Conservation (phyloP, 2,888 invertebrate species). For the Heliconius hortense region DNA sequence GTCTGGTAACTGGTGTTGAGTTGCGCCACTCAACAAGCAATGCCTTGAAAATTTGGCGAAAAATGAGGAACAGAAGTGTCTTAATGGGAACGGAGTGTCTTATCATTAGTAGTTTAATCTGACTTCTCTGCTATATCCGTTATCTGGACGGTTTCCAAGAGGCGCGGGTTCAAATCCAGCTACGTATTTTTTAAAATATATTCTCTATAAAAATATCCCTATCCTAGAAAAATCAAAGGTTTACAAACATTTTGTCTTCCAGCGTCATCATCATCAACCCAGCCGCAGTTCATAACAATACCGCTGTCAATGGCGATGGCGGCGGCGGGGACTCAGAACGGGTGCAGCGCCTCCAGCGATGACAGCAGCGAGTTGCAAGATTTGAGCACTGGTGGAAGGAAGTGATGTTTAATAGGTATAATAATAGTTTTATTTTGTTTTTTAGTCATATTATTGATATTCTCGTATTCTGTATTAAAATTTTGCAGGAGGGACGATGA, state of each 20-base stretch:
- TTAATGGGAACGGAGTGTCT: background rate
- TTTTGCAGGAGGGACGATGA: too few species aligned
- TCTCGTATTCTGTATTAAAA: too few species aligned
- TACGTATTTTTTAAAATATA: too few species aligned
- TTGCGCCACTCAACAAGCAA: too few species aligned
- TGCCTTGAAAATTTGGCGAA: too few species aligned
- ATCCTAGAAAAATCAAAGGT: too few species aligned
- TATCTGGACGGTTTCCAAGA: background rate
- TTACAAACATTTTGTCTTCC: background rate
- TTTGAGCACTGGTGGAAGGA: slow-evolving; percentile 72
- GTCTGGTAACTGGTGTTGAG: too few species aligned
- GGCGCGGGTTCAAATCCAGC: too few species aligned
- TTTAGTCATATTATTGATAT: too few species aligned
- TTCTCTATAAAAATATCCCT: too few species aligned
- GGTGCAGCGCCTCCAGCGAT: slow-evolving; percentile 76
- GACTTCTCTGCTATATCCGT: background rate
- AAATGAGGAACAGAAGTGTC: background rate
- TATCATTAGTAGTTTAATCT: background rate
- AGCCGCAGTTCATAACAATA: slow-evolving; percentile 87
- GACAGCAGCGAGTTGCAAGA: slow-evolving; percentile 78
- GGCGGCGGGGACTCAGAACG: slow-evolving; percentile 76
- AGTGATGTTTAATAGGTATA: slow-evolving; percentile 54
- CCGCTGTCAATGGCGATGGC: slow-evolving; percentile 86
- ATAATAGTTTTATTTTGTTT: background rate
- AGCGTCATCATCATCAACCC: slow-evolving; percentile 68